phyloP scores from a whole-genome alignment of 1,140 invertebrate genomes.

The Tetramorium alpestre region DNA sequence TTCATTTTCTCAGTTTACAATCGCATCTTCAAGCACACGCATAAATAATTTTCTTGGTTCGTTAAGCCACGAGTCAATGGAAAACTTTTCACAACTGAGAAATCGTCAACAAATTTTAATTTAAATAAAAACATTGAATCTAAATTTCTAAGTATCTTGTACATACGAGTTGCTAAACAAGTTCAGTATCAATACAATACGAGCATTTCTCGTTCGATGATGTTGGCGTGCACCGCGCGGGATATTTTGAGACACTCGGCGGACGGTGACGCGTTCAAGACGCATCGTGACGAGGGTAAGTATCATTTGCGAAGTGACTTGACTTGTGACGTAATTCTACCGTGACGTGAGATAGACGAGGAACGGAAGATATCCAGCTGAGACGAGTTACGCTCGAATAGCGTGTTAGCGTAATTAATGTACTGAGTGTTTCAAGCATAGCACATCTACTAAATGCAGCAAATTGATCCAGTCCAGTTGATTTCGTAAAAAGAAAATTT shows the following conservation, averaged over 20 bases:
- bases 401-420: not conserved
- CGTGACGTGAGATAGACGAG: not conserved
- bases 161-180: not conserved
- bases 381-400: not conserved
- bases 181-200: not conserved
- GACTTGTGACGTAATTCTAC: not conserved
- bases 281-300: not conserved
- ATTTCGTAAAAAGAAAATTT: not conserved
- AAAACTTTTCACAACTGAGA: not conserved
- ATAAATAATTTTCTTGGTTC: not conserved
- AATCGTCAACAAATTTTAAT: not conserved
- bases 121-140: not conserved
- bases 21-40: not conserved
- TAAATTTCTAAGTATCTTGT: not conserved
- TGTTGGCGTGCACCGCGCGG: not conserved
- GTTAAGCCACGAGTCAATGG: not conserved
- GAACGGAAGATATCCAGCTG: not conserved
- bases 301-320: constrained; percentile 20
- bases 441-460: not conserved
- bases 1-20: not conserved
- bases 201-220: not conserved
- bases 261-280: not conserved
- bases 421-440: not conserved
- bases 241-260: constrained; percentile 21
- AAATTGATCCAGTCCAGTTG: no score